phyloP scores from a whole-genome alignment of 2,113 vertebrate genomes.

The Stictonetta naevosa region DNA sequence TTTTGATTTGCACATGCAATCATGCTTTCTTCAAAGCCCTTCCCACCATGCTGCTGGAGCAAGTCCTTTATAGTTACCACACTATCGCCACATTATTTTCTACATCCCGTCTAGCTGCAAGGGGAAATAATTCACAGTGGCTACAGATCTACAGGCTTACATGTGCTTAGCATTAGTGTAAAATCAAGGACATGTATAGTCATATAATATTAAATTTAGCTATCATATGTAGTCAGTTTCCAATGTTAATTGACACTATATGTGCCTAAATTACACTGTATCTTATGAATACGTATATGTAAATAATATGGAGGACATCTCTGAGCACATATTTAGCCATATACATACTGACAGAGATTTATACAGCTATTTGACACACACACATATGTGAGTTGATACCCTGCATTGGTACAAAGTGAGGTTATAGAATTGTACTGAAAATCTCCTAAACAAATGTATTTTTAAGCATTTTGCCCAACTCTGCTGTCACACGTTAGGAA shows the following conservation, averaged over 20 bases:
- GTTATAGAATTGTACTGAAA: background rate
- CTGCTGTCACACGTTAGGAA: background rate
- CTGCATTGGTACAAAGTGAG: fast-evolving
- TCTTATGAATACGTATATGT: background rate
- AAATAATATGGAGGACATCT: background rate
- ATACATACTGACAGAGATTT: background rate
- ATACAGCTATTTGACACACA: background rate
- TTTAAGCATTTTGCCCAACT: background rate
- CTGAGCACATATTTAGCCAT: background rate
- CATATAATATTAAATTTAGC: background rate
- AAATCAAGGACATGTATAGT: background rate
- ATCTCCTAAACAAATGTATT: background rate
- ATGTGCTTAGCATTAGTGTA: slow-evolving; percentile 15
- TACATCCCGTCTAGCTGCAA: background rate
- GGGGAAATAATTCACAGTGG: slow-evolving; percentile 7
- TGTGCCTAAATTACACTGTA: background rate
- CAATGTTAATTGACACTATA: background rate
- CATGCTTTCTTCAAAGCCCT: background rate
- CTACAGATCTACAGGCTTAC: slow-evolving; percentile 1
- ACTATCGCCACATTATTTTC: background rate
- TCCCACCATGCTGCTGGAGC: background rate
- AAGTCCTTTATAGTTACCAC: background rate
- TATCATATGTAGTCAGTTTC: background rate
- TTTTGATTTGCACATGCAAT: background rate
- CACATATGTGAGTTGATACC: background rate